Evolutionary conservation across 2,888 invertebrate genomes (phyloP), one percentile per base, ranked within the genome.

Genomic region (Synanthedon formicaeformis): DNA sequence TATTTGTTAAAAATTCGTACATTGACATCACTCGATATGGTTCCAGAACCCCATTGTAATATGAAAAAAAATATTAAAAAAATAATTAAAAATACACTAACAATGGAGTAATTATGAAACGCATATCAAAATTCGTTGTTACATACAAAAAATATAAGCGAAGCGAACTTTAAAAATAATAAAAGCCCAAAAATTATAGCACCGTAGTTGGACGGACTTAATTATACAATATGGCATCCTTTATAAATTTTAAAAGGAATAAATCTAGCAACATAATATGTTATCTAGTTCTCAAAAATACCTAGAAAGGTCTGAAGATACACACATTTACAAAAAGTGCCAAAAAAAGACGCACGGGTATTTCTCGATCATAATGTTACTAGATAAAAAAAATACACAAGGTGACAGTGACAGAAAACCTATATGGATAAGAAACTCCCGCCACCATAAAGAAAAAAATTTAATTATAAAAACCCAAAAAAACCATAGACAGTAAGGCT

Each of bases 91-190:
- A 65, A 61, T 60, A 62, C 65, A 64, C 23, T 60, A 58, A 65
- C 85, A 87, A 87, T 87, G 87, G 80, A 65, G 81, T 83, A 83
- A 66, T 53, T 85, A 86, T 87, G 87, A 87, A 87, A 87, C 87
- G 63, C 60, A 79, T 75, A 82, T 75, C 87, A 56, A 58, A 60
- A 63, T 80, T 84, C 84, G 83, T 83, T 84, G 85, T 82, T 75
- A 74, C 67, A 66, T 53, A 54, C 50, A 64, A 61, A 57, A 58
- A 55, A 51, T 34, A 34, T 57, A 65, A 58, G 54, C 53, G 54
- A 56, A 59, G 53, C 51, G 50, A 49, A 40, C 50, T 34, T 34
- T 34, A 54, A 55, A 54, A 50, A 50, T 52, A 52, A 34, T 34
- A 10, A 13, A 40, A 50, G 60, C 56, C 56, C 4, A 50, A 51